Percentiles rank a stretch among this genome's conserved stretches.
Conservation (phyloP, 2,888 invertebrate genomes). For the Polymixis lichenea region DNA sequence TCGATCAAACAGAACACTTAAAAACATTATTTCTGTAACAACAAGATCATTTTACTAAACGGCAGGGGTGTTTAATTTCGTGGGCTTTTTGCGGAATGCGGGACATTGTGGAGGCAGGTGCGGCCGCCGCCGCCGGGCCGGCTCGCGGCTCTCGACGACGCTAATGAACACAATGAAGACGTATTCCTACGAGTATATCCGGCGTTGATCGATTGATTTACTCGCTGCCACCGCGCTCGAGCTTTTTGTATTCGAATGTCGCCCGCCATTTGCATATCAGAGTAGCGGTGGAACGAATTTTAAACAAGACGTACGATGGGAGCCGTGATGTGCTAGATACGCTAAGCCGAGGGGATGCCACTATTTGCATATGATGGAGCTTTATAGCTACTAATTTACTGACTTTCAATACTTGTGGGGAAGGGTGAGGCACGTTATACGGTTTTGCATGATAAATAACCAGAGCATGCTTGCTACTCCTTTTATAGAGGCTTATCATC, state of each 20-base stretch:
- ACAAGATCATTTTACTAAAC: constrained; percentile 67
- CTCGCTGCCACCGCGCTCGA: constrained; percentile 89
- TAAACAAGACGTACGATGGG: constrained; percentile 84
- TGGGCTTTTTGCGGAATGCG: constrained; percentile 84
- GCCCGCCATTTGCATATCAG: constrained; percentile 88
- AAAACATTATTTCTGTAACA: constrained; percentile 59
- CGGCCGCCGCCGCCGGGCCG: constrained; percentile 72
- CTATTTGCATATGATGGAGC: constrained; percentile 84
- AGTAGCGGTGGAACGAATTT: constrained; percentile 86
- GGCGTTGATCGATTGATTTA: constrained; percentile 91
- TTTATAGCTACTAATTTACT: constrained; percentile 77
- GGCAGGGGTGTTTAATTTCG: constrained; percentile 77
- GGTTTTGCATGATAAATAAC: constrained; percentile 63
- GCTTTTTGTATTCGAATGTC: constrained; percentile 90
- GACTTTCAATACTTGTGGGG: constrained; percentile 65
- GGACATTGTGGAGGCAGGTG: constrained; percentile 84
- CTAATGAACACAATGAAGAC: constrained; percentile 91
- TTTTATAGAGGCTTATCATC: constrained; percentile 55
- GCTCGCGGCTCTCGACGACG: constrained; percentile 77
- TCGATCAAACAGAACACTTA: constrained; percentile 58
- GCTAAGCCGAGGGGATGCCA: constrained; percentile 78
- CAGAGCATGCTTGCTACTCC: constrained; percentile 54
- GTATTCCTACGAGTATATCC: constrained; percentile 89
- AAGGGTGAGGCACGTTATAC: constrained; percentile 65
- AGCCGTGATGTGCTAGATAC: constrained; percentile 82